phyloP scores from a whole-genome alignment of 2,113 vertebrate species.

The Rhagologus leucostigma region DNA sequence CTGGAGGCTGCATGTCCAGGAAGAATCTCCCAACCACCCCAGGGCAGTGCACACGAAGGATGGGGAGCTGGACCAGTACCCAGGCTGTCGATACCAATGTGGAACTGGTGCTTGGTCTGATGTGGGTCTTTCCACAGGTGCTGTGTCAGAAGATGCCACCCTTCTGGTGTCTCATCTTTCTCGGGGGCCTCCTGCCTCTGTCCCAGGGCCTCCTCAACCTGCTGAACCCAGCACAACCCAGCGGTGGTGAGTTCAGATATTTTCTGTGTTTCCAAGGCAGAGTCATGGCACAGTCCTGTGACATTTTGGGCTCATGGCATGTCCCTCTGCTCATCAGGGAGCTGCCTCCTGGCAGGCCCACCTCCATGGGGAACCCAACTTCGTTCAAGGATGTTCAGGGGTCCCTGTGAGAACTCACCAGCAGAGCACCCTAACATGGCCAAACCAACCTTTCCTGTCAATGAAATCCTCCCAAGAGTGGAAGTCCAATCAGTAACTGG shows the following conservation, averaged over 20 bases:
- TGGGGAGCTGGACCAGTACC: neutral
- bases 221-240: neutral
- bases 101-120: neutral
- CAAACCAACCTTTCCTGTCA: neutral
- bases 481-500: neutral
- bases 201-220: neutral
- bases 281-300: accelerated
- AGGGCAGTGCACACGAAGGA: accelerated
- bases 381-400: neutral
- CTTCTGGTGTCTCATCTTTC: neutral
- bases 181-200: neutral
- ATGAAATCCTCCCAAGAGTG: neutral
- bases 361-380: neutral
- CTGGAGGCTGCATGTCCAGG: neutral
- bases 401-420: neutral
- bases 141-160: neutral
- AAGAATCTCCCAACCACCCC: neutral
- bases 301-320: accelerated
- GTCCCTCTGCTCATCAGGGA: neutral
- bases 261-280: neutral
- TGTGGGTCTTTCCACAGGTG: neutral
- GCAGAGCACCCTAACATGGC: accelerated
- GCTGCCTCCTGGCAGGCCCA: neutral
- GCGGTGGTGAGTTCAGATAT: neutral
- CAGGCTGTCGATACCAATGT: accelerated